Evolutionary conservation across 1,140 invertebrate genomes (phyloP), one percentile per base, ranked within the genome.

Genomic region (Drosophila lacteicornis): DNA sequence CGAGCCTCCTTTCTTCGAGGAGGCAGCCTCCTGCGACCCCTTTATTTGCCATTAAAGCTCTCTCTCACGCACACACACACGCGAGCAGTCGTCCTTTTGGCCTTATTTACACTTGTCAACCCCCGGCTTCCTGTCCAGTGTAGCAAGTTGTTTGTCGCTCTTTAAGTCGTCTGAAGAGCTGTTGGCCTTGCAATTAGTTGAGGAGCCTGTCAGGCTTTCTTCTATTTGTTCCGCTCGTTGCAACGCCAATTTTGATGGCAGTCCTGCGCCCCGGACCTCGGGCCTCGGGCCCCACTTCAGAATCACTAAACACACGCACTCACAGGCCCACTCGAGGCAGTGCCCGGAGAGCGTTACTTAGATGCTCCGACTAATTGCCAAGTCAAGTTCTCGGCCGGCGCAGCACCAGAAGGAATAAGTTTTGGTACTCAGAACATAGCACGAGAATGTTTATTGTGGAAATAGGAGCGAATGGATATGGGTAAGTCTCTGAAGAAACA

Each of bases 141-240:
- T 49, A 59, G 51, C 60, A 66, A 70, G 63, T 53, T 74, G 57
- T 82, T 78, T 80, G 65, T 67, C 63, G 75, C 82, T 45, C 75
- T 85, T 85, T 70, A 85, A 85, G 74, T 78, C 62, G 67, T 66
- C 77, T 83, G 80, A 80, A 87, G 83, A 47, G 73, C 66, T 77
- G 55, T 84, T 88, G 84, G 80, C 84, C 84, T 87, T 87, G 84
- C 84, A 87, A 87, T 87, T 87, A 87, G 84, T 78, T 87, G 71
- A 65, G 38, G 59, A 57, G 53, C 78, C 53, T 76, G 73, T 59
- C 73, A 79, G 76, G 56, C 65, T 61, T 56, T 43, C 55, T 79
- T 67, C 73, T 47, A 49, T 53, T 60, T 58, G 42, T 56, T 69
- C 50, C 66, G 50, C 62, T 62, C 55, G 69, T 43, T 59, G 53